A percentile compares a stretch with the other conserved stretches of the same genome.
phyloP scores from a whole-genome alignment of 2,888 invertebrate genomes.

The Antheraea assamensis region DNA sequence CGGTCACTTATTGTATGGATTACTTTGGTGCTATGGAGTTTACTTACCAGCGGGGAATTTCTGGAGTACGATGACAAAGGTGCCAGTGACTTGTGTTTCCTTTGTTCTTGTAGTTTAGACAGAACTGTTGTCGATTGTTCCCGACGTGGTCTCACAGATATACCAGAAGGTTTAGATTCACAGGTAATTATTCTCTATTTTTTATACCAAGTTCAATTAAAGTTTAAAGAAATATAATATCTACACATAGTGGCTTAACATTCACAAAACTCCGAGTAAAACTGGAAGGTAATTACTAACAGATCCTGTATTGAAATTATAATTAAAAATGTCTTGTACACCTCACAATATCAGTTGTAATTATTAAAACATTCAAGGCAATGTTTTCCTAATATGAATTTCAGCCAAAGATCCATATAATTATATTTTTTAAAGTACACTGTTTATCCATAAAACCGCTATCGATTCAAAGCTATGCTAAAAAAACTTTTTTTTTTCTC shows the following conservation, averaged over 20 bases:
- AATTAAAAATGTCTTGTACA: neutral
- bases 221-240: neutral
- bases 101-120: slow-evolving; percentile 62
- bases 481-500: slow-evolving; percentile 40
- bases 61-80: slow-evolving; percentile 56
- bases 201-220: neutral
- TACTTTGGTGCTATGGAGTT: slow-evolving; percentile 47
- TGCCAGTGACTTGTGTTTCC: slow-evolving; percentile 56
- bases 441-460: neutral
- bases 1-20: slow-evolving; percentile 42
- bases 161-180: slow-evolving; percentile 64
- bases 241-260: neutral
- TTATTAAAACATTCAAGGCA: too few relatives aligned
- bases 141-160: slow-evolving; percentile 63
- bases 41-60: slow-evolving; percentile 45
- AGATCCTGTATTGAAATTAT: too few relatives aligned
- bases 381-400: too few relatives aligned
- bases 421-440: too few relatives aligned
- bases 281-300: neutral
- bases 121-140: slow-evolving; percentile 67
- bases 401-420: too few relatives aligned
- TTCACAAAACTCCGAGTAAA: neutral
- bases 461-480: neutral
- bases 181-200: slow-evolving; percentile 50
- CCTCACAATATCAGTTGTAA: too few relatives aligned